phyloP scores from a whole-genome alignment of 2,113 vertebrate genomes.

The Corythornis vintsioides region DNA sequence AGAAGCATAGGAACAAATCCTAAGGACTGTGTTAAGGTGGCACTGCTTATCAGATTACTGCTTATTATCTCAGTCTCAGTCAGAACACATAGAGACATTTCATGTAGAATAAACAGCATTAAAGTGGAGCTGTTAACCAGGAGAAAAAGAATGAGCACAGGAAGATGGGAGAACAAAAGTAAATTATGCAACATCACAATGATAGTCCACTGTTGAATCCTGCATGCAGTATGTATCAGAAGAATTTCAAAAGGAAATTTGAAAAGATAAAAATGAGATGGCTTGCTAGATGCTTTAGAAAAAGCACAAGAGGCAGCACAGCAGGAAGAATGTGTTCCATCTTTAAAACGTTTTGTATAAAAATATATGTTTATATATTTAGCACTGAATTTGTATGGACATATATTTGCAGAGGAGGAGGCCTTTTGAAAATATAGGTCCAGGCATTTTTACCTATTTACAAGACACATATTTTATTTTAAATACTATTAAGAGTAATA shows the following conservation, averaged over 20 bases:
- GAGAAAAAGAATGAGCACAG: neutral
- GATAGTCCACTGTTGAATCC: neutral
- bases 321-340: neutral
- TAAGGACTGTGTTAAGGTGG: neutral
- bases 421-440: neutral
- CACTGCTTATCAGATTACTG: neutral
- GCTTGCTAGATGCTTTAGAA: neutral
- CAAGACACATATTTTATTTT: neutral
- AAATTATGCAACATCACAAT: neutral
- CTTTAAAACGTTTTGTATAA: neutral
- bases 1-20: neutral
- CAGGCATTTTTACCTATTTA: neutral
- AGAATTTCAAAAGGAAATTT: neutral
- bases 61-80: neutral
- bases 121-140: neutral
- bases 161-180: neutral
- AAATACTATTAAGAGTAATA: neutral
- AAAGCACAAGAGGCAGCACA: neutral
- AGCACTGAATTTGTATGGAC: neutral
- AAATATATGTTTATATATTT: neutral
- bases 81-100: neutral
- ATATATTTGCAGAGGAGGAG: neutral
- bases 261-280: neutral
- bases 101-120: neutral
- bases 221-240: rapidly evolving